phyloP scores from a whole-genome alignment of 2,888 invertebrate species.

The Lasius platythorax region DNA sequence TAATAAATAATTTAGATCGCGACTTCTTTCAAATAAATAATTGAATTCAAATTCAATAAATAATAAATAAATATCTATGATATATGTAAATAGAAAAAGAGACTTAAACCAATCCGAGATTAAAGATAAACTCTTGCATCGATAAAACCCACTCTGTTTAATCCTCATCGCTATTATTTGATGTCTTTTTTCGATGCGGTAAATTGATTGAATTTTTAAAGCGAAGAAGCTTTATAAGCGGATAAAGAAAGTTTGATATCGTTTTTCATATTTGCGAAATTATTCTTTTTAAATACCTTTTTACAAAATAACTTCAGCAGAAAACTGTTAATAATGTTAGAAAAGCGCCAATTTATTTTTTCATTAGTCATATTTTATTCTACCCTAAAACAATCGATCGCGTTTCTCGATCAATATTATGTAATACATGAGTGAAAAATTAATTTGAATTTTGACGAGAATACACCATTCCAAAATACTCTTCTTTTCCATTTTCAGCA shows the following conservation, averaged over 20 bases:
- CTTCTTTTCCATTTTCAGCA: neutral
- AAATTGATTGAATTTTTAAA: constrained; percentile 16
- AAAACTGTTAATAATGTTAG: neutral
- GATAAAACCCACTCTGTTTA: neutral
- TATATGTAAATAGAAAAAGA: neutral
- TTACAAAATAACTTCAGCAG: neutral
- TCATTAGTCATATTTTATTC: neutral
- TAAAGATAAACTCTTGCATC: neutral
- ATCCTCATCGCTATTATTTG: neutral
- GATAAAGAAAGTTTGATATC: neutral
- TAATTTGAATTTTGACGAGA: neutral
- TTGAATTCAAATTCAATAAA: neutral
- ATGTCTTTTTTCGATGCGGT: neutral
- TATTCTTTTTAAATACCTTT: neutral
- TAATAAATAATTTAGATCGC: neutral
- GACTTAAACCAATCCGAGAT: neutral
- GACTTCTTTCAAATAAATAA: neutral
- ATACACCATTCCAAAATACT: neutral
- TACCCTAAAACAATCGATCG: too few species aligned
- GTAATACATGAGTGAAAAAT: neutral
- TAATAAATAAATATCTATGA: neutral
- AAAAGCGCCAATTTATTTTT: neutral
- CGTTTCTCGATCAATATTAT: neutral
- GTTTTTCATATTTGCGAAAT: neutral
- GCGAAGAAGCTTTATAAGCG: neutral